A percentile compares a stretch with the other conserved stretches of the same genome.
These are phyloP conservation scores for Melanotaenia maccullochi DNA, from an alignment of 2,797 vertebrate species.

Conservation along the genomic window DNA sequence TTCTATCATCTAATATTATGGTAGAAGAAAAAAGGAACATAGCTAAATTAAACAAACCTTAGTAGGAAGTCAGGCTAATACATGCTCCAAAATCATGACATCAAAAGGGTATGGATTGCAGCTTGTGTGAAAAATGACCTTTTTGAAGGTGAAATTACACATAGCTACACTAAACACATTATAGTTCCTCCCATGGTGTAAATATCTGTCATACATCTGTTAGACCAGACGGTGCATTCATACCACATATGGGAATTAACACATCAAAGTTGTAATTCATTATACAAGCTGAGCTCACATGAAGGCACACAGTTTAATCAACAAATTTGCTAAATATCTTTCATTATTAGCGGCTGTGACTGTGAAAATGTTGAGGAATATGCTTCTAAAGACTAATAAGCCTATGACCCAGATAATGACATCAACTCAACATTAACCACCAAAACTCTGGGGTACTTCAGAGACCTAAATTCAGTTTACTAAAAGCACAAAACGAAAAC, in stretches of 20 bases:
- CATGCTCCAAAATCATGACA: background rate
- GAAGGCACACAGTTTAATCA: conserved; percentile 8
- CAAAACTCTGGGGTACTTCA: too few relatives aligned
- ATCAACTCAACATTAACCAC: too few relatives aligned
- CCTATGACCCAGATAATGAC: background rate
- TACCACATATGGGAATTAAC: conserved; percentile 56
- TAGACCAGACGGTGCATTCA: conserved; percentile 66
- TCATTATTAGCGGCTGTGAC: background rate
- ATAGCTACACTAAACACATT: conserved; percentile 62
- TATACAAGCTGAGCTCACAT: conserved; percentile 12
- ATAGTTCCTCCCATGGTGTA: conserved; percentile 43
- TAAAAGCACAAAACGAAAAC: too few relatives aligned
- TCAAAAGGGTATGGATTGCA: background rate
- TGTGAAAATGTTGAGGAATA: background rate
- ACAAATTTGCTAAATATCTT: conserved; percentile 9
- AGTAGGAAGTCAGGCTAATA: background rate
- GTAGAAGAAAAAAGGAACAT: background rate
- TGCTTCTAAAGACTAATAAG: conserved; percentile 1
- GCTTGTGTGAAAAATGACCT: conserved; percentile 18
- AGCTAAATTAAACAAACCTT: background rate
- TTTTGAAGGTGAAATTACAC: conserved; percentile 64
- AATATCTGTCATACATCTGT: conserved; percentile 69
- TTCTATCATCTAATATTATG: background rate
- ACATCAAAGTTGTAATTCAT: conserved; percentile 36
- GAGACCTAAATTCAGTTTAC: too few relatives aligned